Evolutionary conservation across 2,113 vertebrate species (phyloP).

Genomic region (Pterocles orientalis): DNA sequence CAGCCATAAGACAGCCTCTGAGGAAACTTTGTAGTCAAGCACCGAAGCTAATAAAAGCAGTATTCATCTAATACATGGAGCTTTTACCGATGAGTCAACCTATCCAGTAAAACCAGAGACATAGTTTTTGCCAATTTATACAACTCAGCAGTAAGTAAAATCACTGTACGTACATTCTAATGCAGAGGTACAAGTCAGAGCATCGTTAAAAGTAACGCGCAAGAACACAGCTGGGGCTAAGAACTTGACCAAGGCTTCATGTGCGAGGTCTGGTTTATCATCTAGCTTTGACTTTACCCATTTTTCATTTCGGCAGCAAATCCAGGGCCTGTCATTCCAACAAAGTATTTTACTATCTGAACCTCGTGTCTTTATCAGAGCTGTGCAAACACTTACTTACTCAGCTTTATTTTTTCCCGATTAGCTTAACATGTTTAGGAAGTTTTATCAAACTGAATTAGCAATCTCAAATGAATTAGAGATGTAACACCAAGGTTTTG

Average conservation of each 20-base stretch:
- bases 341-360: neutral
- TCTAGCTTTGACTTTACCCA: neutral
- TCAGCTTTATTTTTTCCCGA: neutral
- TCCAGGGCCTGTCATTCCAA: neutral
- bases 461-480: neutral
- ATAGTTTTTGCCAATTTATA: neutral
- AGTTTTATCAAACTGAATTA: neutral
- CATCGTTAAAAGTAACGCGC: neutral
- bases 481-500: neutral
- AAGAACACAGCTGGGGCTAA: neutral
- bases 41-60: constrained; percentile 1
- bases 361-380: neutral
- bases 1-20: neutral
- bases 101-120: neutral
- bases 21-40: neutral
- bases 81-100: constrained; percentile 41
- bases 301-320: neutral
- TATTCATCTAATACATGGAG: constrained; percentile 36
- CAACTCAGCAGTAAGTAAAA: neutral
- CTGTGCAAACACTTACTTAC: neutral
- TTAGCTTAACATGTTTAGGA: neutral
- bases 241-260: neutral
- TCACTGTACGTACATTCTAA: neutral
- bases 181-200: neutral
- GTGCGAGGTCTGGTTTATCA: neutral